phyloP scores from a whole-genome alignment of 1,140 invertebrate species.

The Aphaenogaster rudis region DNA sequence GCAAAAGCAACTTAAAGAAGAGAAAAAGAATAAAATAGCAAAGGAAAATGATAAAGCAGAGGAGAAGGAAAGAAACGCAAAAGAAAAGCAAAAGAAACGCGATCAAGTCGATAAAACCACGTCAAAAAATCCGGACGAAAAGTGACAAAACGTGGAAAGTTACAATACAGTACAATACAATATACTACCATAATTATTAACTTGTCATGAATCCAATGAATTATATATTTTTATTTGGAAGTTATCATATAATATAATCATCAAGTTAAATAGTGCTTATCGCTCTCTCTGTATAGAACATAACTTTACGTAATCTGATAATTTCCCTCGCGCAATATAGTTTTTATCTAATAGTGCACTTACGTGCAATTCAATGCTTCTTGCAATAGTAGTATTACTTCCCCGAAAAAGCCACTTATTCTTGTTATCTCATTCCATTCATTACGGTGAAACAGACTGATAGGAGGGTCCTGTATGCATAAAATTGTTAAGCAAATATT shows the following conservation, averaged over 20 bases:
- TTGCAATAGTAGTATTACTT: slow-evolving; percentile 81
- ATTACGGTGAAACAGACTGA: slow-evolving; percentile 78
- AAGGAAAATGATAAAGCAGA: not conserved
- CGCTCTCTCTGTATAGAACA: not conserved
- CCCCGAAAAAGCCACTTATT: slow-evolving; percentile 84
- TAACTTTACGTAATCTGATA: not conserved
- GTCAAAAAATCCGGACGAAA: not conserved
- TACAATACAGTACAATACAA: not conserved
- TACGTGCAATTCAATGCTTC: slow-evolving; percentile 85
- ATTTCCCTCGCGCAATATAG: not conserved
- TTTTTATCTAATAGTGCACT: slow-evolving; percentile 66
- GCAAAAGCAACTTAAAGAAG: slow-evolving; percentile 40
- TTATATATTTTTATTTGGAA: not conserved
- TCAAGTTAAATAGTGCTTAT: not conserved
- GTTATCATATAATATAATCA: slow-evolving; percentile 3
- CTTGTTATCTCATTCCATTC: slow-evolving; percentile 73
- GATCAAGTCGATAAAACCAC: not conserved
- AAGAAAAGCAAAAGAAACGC: slow-evolving; percentile 7
- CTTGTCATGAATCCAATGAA: not conserved
- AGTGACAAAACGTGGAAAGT: not conserved
- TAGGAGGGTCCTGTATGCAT: slow-evolving; percentile 81
- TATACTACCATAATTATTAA: not conserved
- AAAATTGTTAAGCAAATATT: slow-evolving; percentile 8
- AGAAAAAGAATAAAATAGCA: slow-evolving; percentile 51
- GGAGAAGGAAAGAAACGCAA: slow-evolving; percentile 32